Conservation (phyloP, 2,888 invertebrate species). For the Sycophila texana region DNA sequence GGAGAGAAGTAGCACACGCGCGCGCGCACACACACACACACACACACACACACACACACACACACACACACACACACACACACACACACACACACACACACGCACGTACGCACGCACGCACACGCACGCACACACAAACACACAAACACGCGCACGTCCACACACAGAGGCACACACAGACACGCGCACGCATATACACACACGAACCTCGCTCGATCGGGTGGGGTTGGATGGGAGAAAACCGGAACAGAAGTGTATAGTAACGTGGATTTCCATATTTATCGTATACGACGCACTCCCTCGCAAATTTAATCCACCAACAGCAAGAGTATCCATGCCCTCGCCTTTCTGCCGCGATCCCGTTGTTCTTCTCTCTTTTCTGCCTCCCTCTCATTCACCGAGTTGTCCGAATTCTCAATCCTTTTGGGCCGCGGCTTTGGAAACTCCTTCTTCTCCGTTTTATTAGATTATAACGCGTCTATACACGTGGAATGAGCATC, state of each 20-base stretch:
- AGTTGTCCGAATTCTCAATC: conserved; percentile 36
- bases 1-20: neutral
- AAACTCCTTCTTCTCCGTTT: conserved; percentile 31
- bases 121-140: too few relatives aligned
- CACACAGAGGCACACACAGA: too few relatives aligned
- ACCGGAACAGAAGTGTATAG: conserved; percentile 61
- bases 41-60: too few relatives aligned
- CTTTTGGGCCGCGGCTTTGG: conserved; percentile 32
- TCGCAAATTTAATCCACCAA: conserved; percentile 71
- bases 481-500: conserved; percentile 8
- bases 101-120: too few relatives aligned
- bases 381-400: conserved; percentile 12
- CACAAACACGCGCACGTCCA: too few relatives aligned
- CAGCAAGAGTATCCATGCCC: conserved; percentile 9
- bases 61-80: too few relatives aligned
- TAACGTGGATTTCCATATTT: conserved; percentile 74
- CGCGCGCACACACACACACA: conserved; percentile 12
- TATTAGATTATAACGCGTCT: conserved; percentile 8
- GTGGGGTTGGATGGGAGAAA: conserved; percentile 4
- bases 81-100: too few relatives aligned
- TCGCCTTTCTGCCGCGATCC: neutral
- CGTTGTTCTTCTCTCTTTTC: neutral
- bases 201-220: conserved; percentile 49
- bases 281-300: conserved; percentile 63
- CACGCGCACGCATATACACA: neutral